Evolutionary conservation across 2,797 vertebrate species (phyloP), one percentile per base, ranked within the genome.

Genomic region (Cuculus canorus): DNA sequence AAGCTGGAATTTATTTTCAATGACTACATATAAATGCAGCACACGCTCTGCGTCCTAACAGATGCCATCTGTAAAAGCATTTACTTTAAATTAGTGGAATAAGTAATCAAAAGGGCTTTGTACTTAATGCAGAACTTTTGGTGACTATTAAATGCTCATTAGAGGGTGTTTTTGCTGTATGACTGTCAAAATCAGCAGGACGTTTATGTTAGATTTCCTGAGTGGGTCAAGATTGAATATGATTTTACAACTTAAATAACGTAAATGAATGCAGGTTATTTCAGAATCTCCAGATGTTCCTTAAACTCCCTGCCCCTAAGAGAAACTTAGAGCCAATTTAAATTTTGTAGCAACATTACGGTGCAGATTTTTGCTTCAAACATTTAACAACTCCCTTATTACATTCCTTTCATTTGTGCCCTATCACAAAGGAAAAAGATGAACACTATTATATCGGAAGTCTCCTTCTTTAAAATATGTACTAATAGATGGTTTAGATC

Each of bases 71-170:
- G 98, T 98, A 98, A 98, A 98, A 98, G 98, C 98, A 98, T 98
- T 98, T 98, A 98, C 98, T 98, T 98, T 98, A 98, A 98, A 98
- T 98, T 98, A 98, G 98, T 98, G 98, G 98, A 97, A 98, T 98
- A 98, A 98, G 98, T 98, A 98, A 98, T 98, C 98, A 98, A 98
- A 98, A 98, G 98, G 97, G 98, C 98, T 98, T 98, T 98, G 98
- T 98, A 98, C 98, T 98, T 98, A 98, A 98, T 98, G 97, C 97
- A 98, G 97, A 98, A 98, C 98, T 98, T 98, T 98, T 98, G 98
- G 98, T 98, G 98, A 97, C 98, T 98, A 98, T 98, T 98, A 98
- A 98, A 98, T 98, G 97, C 98, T 98, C 98, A 98, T 98, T 98
- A 98, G 97, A 98, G 98, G 97, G 98, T 98, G 98, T 98, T 98